Evolutionary conservation across 2,113 vertebrate genomes (phyloP).

Genomic region (Cranoglanis bouderius): DNA sequence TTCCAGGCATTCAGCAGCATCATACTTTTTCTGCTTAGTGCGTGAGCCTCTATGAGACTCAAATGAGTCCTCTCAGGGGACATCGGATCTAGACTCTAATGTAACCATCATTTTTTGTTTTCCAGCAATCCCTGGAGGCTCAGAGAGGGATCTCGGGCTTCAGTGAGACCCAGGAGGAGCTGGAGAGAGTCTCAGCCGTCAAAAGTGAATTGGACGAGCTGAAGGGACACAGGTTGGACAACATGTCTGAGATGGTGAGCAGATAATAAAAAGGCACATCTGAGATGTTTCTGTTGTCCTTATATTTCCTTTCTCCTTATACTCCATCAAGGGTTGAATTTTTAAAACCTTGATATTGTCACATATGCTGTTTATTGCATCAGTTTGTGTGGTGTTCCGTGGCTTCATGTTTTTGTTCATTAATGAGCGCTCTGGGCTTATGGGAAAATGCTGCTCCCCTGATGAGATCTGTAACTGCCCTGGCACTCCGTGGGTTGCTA

Average conservation of each 20-base stretch:
- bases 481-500: constrained; percentile 14
- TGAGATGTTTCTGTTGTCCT: background rate
- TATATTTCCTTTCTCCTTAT: background rate
- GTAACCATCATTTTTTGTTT: constrained; percentile 31
- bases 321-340: background rate
- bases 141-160: constrained; percentile 92
- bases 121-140: constrained; percentile 85
- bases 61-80: background rate
- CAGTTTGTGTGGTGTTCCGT: background rate
- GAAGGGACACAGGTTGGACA: constrained; percentile 89
- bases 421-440: constrained; percentile 5
- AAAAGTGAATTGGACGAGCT: constrained; percentile 95
- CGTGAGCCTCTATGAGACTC: background rate
- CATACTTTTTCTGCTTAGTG: background rate
- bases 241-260: constrained; percentile 96
- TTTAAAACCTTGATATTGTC: background rate
- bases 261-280: background rate
- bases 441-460: constrained; percentile 1
- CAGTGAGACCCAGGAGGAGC: constrained; percentile 91
- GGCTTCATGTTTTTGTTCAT: background rate
- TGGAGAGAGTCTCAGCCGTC: constrained; percentile 90
- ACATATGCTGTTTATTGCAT: background rate
- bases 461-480: background rate
- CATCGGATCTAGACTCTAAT: background rate
- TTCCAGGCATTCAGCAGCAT: constrained; percentile 2